Percentiles rank a stretch among this genome's conserved stretches.
These are phyloP conservation scores for Poeciliopsis gracilis DNA, from an alignment of 2,797 vertebrate species.

Conservation along the genomic window DNA sequence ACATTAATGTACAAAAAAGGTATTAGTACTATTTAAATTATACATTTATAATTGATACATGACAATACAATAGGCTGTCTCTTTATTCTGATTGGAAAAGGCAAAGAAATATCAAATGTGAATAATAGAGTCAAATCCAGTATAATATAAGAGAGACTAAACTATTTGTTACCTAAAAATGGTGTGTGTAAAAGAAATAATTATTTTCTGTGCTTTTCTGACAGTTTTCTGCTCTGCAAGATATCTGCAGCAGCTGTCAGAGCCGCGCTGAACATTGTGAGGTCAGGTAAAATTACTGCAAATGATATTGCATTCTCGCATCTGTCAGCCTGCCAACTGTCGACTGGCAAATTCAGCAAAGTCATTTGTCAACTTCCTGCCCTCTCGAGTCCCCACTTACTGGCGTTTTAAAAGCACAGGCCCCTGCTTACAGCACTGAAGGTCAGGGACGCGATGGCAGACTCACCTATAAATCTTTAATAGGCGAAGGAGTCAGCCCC, in stretches of 20 bases:
- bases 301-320: conserved; percentile 60
- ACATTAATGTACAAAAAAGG: background rate
- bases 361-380: conserved; percentile 51
- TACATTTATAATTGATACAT: background rate
- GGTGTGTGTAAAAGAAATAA: conserved; percentile 6
- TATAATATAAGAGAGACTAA: background rate
- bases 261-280: conserved; percentile 47
- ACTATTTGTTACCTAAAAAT: background rate
- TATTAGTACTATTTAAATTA: background rate
- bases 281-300: conserved; percentile 65
- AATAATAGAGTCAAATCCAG: background rate
- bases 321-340: conserved; percentile 64
- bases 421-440: conserved; percentile 31
- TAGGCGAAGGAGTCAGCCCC: conserved; percentile 48
- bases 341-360: conserved; percentile 49
- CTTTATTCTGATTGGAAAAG: background rate
- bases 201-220: conserved; percentile 7
- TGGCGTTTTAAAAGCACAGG: conserved; percentile 22
- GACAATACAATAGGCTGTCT: background rate
- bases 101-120: background rate
- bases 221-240: conserved; percentile 32
- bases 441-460: conserved; percentile 57
- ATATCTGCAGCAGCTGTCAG: conserved; percentile 59
- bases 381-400: conserved; percentile 1
- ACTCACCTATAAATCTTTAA: conserved; percentile 66